These are phyloP conservation scores for Galerucella nymphaeae DNA, from an alignment of 2,888 invertebrate genomes.

Conservation along the genomic window DNA sequence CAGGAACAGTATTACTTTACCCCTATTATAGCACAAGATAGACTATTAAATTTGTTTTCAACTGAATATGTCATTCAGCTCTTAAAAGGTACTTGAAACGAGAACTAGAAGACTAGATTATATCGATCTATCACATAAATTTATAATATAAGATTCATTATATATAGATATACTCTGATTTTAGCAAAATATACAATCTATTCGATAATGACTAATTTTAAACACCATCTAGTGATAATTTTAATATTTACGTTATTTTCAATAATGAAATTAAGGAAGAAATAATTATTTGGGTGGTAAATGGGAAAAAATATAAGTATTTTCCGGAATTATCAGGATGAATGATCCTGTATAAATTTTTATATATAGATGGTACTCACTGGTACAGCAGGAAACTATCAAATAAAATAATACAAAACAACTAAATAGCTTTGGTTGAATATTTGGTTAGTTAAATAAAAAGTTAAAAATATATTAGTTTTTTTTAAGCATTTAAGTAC, in stretches of 20 bases:
- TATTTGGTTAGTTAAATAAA: not conserved
- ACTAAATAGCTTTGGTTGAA: not conserved
- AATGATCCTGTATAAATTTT: too few relatives aligned
- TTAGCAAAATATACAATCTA: slow-evolving; percentile 44
- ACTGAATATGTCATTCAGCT: not conserved
- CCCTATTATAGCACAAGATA: not conserved
- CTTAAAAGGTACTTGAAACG: slow-evolving; percentile 12
- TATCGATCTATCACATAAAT: slow-evolving; percentile 41
- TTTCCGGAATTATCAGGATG: too few relatives aligned
- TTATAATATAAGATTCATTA: slow-evolving; percentile 26
- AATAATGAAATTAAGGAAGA: not conserved
- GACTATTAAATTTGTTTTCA: not conserved
- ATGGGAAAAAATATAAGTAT: not conserved
- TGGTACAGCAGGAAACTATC: slow-evolving; percentile 21
- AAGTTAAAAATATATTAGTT: not conserved
- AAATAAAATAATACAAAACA: slow-evolving; percentile 4
- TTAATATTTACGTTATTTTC: not conserved
- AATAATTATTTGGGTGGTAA: not conserved
- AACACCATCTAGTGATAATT: not conserved
- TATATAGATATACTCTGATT: slow-evolving; percentile 37
- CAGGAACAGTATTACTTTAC: too few relatives aligned
- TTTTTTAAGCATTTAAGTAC: slow-evolving; percentile 9
- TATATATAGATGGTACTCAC: too few relatives aligned
- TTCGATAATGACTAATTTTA: not conserved
- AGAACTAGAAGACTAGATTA: slow-evolving; percentile 42